A percentile compares a stretch with the other conserved stretches of the same genome.
Conservation (phyloP, 2,888 invertebrate genomes). For the Sminthurides aquaticus region DNA sequence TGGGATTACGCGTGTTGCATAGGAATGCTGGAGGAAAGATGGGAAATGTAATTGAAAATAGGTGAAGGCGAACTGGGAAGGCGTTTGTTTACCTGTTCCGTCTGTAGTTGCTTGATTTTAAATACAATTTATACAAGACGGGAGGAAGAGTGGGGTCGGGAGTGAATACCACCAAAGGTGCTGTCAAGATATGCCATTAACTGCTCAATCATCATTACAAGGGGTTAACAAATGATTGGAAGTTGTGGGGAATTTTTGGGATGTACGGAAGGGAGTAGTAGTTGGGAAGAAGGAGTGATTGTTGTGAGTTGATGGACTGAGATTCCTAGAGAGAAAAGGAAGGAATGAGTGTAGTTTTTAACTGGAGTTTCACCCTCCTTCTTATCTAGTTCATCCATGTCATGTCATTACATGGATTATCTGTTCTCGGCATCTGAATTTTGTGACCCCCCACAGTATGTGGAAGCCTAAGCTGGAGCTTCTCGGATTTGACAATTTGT, state of each 20-base stretch:
- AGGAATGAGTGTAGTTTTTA: neutral
- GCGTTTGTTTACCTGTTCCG: no score
- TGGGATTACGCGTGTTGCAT: no score
- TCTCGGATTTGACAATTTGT: constrained; percentile 9
- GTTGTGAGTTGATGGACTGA: no score
- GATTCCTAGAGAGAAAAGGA: neutral
- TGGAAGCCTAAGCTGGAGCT: constrained; percentile 16
- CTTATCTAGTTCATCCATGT: constrained; percentile 32
- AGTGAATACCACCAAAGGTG: neutral
- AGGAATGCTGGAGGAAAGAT: no score
- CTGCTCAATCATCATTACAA: constrained; percentile 3
- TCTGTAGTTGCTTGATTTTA: no score
- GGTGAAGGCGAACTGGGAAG: no score
- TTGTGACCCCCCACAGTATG: constrained; percentile 26
- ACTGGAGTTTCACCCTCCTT: constrained; percentile 8
- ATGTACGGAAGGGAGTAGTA: no score
- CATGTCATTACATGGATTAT: constrained; percentile 33
- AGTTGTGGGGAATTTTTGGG: neutral
- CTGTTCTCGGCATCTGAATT: constrained; percentile 24
- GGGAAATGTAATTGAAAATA: no score
- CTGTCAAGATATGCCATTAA: constrained; percentile 7
- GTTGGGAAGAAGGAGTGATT: neutral
- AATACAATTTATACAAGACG: neutral
- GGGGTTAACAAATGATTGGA: neutral
- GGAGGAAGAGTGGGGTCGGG: neutral